Evolutionary conservation across 2,797 vertebrate species (phyloP).

Genomic region (Somateria mollissima): DNA sequence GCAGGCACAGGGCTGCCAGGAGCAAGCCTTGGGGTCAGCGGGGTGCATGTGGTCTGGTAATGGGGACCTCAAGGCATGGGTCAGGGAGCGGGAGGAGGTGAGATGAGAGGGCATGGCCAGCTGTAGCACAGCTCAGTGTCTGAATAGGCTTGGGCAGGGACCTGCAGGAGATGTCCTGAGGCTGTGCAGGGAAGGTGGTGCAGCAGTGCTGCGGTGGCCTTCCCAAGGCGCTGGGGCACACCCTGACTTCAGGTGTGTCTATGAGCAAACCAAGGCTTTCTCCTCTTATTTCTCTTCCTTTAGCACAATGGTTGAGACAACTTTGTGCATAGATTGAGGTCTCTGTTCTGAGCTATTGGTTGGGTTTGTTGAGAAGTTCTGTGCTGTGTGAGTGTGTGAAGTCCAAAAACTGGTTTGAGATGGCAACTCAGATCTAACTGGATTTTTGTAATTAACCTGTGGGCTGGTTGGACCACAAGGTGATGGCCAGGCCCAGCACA

Average conservation of each 20-base stretch:
- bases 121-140: fast-evolving
- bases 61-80: neutral
- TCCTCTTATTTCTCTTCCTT: neutral
- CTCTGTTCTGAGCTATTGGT: constrained; percentile 45
- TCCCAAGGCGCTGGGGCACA: fast-evolving
- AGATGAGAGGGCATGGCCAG: neutral
- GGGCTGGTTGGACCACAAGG: neutral
- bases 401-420: neutral
- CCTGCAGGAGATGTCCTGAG: too few relatives aligned
- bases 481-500: neutral
- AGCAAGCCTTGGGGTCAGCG: too few relatives aligned
- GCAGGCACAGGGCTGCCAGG: neutral
- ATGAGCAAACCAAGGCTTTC: neutral
- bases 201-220: neutral
- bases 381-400: neutral
- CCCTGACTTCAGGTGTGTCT: neutral
- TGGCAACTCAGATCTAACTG: neutral
- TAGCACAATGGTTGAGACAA: neutral
- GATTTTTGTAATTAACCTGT: neutral
- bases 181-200: neutral
- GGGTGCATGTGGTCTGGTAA: too few relatives aligned
- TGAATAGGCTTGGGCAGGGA: neutral
- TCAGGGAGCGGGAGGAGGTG: neutral
- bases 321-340: constrained; percentile 42
- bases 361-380: constrained; percentile 24